Conservation (phyloP, 2,888 invertebrate genomes). For the Hirtodrosophila confusa region DNA sequence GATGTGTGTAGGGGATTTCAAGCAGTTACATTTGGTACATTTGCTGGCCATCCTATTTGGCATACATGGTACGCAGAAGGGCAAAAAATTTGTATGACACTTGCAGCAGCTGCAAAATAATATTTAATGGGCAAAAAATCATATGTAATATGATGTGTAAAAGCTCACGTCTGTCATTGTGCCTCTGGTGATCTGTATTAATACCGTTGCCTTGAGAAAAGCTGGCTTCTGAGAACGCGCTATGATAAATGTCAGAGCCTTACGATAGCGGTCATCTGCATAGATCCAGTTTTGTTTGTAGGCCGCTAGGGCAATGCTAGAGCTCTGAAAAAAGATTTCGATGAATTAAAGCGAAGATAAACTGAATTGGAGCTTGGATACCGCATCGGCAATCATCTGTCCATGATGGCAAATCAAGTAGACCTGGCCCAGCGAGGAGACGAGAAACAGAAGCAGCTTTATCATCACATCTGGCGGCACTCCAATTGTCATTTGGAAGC, state of each 20-base stretch:
- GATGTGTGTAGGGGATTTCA: slow-evolving; percentile 26
- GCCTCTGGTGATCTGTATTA: slow-evolving; percentile 67
- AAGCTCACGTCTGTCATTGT: slow-evolving; percentile 74
- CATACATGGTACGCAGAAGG: slow-evolving; percentile 78
- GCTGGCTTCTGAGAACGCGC: slow-evolving; percentile 70
- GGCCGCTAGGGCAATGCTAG: slow-evolving; percentile 55
- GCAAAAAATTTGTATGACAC: slow-evolving; percentile 82
- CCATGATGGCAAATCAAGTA: slow-evolving; percentile 79
- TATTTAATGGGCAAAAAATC: background rate
- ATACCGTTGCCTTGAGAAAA: slow-evolving; percentile 70
- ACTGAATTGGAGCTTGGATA: slow-evolving; percentile 30
- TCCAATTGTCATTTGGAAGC: slow-evolving; percentile 79
- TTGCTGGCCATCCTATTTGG: slow-evolving; percentile 28
- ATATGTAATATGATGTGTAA: no score
- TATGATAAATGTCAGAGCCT: slow-evolving; percentile 69
- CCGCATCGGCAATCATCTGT: slow-evolving; percentile 72
- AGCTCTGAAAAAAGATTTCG: slow-evolving; percentile 44
- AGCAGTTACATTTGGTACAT: slow-evolving; percentile 1
- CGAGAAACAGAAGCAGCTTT: slow-evolving; percentile 71
- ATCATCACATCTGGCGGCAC: slow-evolving; percentile 57
- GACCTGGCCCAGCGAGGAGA: slow-evolving; percentile 73
- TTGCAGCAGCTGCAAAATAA: slow-evolving; percentile 70
- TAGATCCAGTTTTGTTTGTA: slow-evolving; percentile 77
- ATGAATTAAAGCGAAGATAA: background rate
- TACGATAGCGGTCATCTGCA: slow-evolving; percentile 70